These are phyloP conservation scores for Agrotis ipsilon DNA, from an alignment of 2,888 invertebrate genomes.

Conservation along the genomic window DNA sequence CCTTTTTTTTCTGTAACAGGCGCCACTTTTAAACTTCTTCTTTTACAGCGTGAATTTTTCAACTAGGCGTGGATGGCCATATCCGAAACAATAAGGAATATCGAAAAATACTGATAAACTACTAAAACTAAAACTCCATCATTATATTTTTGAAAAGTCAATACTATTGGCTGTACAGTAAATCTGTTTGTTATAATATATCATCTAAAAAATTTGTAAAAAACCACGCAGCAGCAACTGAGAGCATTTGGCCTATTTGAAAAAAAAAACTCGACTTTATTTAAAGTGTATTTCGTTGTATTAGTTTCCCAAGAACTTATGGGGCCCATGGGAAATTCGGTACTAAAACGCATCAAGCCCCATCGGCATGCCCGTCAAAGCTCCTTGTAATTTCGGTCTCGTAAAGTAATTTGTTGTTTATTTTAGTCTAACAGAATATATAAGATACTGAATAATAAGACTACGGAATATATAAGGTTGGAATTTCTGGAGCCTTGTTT, in stretches of 20 bases:
- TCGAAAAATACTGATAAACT: too few relatives aligned
- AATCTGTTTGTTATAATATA: too few relatives aligned
- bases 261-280: constrained; percentile 11
- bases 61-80: too few relatives aligned
- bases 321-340: constrained; percentile 53
- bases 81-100: too few relatives aligned
- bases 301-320: constrained; percentile 48
- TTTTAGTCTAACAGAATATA: constrained; percentile 4
- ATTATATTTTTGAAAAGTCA: too few relatives aligned
- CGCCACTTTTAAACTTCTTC: too few relatives aligned
- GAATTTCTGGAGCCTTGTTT: neutral
- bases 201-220: too few relatives aligned
- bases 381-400: constrained; percentile 21
- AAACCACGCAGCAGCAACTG: neutral
- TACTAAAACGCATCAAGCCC: constrained; percentile 35
- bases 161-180: too few relatives aligned
- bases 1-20: too few relatives aligned
- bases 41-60: too few relatives aligned
- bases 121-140: too few relatives aligned
- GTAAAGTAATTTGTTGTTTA: neutral
- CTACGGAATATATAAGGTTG: neutral
- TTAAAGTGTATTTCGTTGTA: constrained; percentile 28
- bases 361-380: constrained; percentile 40
- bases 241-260: constrained; percentile 20
- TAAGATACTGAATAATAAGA: neutral